Evolutionary conservation across 35 echinoderm and acorn worm genomes (phyloP).

Genomic region (Stichopus chloronotus): DNA sequence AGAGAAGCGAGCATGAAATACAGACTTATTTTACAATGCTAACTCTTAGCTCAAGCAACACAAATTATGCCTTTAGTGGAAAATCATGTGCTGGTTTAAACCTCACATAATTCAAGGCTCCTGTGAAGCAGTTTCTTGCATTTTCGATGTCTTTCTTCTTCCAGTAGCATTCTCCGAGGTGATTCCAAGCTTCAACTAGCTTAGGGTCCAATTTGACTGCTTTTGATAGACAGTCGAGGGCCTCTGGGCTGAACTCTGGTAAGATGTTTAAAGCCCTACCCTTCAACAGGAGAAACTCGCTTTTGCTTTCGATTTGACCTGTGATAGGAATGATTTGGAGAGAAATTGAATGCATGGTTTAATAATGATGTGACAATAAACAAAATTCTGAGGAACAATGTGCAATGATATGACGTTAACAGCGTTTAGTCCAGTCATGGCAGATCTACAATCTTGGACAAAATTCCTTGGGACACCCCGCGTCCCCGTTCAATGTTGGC

Average conservation of each 20-base stretch:
- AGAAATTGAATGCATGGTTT: background rate
- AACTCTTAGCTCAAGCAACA: too few relatives aligned
- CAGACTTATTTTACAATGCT: too few relatives aligned
- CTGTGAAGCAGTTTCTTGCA: conserved; percentile 95
- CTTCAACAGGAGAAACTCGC: conserved; percentile 68
- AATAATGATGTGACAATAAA: background rate
- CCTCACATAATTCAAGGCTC: conserved; percentile 96
- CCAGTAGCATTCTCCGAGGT: conserved; percentile 98
- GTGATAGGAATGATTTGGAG: background rate
- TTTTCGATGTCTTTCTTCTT: conserved; percentile 94
- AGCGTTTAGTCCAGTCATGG: too few relatives aligned
- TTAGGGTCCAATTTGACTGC: conserved; percentile 97
- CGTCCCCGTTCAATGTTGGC: too few relatives aligned
- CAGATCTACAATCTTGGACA: too few relatives aligned
- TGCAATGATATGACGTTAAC: too few relatives aligned
- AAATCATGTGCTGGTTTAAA: too few relatives aligned
- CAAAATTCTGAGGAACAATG: background rate
- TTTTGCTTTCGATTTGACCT: conserved; percentile 75
- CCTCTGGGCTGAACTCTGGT: conserved; percentile 82
- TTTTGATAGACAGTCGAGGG: conserved; percentile 82
- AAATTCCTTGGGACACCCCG: too few relatives aligned
- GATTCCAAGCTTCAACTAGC: conserved; percentile 97
- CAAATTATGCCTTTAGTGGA: too few relatives aligned
- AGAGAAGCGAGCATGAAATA: too few relatives aligned
- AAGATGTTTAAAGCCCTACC: conserved; percentile 91